phyloP scores from a whole-genome alignment of 2,797 vertebrate genomes.

The Pseudocheirus occidentalis region DNA sequence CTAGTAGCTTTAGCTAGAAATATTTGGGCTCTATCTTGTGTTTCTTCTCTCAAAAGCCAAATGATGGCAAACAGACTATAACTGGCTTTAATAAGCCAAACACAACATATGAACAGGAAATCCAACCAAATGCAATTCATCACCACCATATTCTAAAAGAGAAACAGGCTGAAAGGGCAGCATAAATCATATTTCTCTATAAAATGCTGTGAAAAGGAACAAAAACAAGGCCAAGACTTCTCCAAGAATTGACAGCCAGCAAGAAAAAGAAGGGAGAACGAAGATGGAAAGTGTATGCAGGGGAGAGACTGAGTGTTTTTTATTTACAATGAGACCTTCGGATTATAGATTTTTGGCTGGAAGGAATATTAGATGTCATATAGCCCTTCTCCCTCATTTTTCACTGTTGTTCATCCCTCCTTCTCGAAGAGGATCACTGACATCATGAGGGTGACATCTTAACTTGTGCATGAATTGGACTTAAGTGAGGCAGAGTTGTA shows the following conservation, averaged over 20 bases:
- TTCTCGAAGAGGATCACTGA: not conserved
- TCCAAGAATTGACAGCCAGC: not conserved
- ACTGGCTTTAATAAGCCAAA: not conserved
- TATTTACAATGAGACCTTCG: not conserved
- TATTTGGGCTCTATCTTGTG: not conserved
- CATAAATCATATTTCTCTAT: not conserved
- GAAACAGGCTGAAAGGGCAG: not conserved
- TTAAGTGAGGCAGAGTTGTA: not conserved
- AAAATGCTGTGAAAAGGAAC: not conserved
- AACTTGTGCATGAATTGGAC: not conserved
- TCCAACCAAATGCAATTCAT: not conserved
- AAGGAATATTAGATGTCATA: not conserved
- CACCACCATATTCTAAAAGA: constrained; percentile 24
- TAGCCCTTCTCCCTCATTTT: not conserved
- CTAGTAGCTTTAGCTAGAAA: not conserved
- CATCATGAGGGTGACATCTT: not conserved
- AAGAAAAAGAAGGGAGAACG: not conserved
- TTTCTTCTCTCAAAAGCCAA: not conserved
- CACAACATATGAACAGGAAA: not conserved
- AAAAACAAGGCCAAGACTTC: not conserved
- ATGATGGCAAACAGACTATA: not conserved
- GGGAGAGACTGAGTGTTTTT: not conserved
- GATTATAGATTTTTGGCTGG: not conserved
- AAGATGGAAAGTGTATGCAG: not conserved
- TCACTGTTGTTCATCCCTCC: not conserved